Evolutionary conservation across 2,797 vertebrate genomes (phyloP), one percentile per base, ranked within the genome.

Genomic region (Thunnus albacares): DNA sequence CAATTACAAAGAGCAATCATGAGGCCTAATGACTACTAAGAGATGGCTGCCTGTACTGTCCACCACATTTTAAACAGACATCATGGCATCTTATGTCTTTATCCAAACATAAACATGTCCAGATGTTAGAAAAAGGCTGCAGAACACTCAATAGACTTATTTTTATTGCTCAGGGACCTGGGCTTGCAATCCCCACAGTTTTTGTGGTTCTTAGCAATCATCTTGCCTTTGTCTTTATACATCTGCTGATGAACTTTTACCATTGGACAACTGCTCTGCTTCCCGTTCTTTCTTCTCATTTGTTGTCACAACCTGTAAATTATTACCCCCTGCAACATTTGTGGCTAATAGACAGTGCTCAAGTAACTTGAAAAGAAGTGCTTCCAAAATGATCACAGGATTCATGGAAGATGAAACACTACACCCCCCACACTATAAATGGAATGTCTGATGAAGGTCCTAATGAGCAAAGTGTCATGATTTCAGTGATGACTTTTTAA

Each of bases 381-480:
- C 55, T 81, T 85, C 66, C 30, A 84, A 79, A 88, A 73, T 61
- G 61, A 80, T 62, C 24, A 51, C 2, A n/a, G 43, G 63, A 58
- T 51, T 80, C 15, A 28, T 22, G 15, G 22, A 71, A 49, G 72
- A 83, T 64, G 81, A 84, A 17, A 49, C 53, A n/a, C 59, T 12
- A 2, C 12, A 20, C 57, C 56, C 57, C 69, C 70, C 59, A 57
- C 69, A 87, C 82, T 74, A 79, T 71, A 75, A 63, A 81, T 68
- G 12, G 52, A 78, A 73, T 59, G 47, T 76, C 57, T 86, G 59
- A 89, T 77, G 71, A 83, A 68, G 70, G 45, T 33, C 24, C 11
- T 88, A 86, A 88, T 75, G 76, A 86, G 65, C 41, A 45, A 81
- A 65, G 64, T 80, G 79, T 84, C 72, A 70, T n/a, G 14, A 20